These are phyloP conservation scores for Trissolcus basalis DNA, from an alignment of 1,140 invertebrate genomes.

Conservation along the genomic window DNA sequence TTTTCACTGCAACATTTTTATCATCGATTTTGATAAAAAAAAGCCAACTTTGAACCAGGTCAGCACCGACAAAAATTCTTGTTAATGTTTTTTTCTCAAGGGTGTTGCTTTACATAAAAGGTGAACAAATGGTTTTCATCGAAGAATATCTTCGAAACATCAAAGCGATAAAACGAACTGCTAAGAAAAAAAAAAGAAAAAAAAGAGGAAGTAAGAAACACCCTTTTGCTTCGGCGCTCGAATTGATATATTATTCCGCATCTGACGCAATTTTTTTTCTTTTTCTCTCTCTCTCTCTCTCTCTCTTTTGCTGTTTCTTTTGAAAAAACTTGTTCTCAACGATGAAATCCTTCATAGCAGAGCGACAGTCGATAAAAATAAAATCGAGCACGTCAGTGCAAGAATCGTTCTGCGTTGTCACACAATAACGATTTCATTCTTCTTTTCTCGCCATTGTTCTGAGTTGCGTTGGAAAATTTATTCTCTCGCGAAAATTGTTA, in stretches of 20 bases:
- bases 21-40: too few species aligned
- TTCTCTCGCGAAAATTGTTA: not conserved
- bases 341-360: constrained; percentile 36
- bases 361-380: constrained; percentile 41
- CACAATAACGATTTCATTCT: constrained; percentile 35
- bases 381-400: constrained; percentile 29
- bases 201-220: constrained; percentile 5
- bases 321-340: constrained; percentile 50
- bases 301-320: too few species aligned
- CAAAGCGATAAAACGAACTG: not conserved
- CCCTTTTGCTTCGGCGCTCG: constrained; percentile 10
- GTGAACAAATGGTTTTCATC: constrained; percentile 6
- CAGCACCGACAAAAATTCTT: too few species aligned
- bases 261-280: constrained; percentile 20
- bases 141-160: constrained; percentile 1
- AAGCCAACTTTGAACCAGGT: too few species aligned
- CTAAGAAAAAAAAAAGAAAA: too few species aligned
- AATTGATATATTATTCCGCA: constrained; percentile 51
- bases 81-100: not conserved
- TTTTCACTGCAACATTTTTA: too few species aligned
- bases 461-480: constrained; percentile 1
- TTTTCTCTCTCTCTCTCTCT: too few species aligned
- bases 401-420: constrained; percentile 28
- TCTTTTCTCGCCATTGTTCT: constrained; percentile 1
- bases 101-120: not conserved